Base-by-base conservation (phyloP, 2,888 invertebrate species). In the Pachliopta kotzebuea region DNA sequence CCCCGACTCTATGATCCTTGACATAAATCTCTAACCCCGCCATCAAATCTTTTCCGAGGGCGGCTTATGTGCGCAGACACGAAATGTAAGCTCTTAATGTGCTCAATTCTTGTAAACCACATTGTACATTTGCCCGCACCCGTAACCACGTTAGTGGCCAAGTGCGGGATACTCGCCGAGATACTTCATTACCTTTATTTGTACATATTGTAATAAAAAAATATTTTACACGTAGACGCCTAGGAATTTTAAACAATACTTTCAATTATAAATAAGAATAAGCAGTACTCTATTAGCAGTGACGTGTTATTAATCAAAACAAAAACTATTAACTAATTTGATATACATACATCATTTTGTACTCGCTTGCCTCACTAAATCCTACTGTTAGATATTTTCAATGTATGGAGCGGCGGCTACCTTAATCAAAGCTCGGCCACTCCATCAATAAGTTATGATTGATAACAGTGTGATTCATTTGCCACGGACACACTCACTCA, bases 11-110 rank as follows among this genome's bases (percentile, higher is more conserved):
- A 90, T 90, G 90, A 88, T 90, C 89, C 91, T 91, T 90, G 91
- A 91, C 91, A 90, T 89, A 88, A 91, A 90, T 90, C 90, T 89
- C 89, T 87, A 88, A 90, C 89, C 85, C 85, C 86, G 83, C 86
- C 89, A 86, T 90, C 90, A 90, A 90, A 90, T 91, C 90, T 90
- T 90, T 90, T 89, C 88, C 84, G 84, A 80, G 81, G 82, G 65
- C 80, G 84, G 88, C 90, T 90, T 88, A 87, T 83, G 81, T 81
- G 79, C 80, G 80, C 82, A 85, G 84, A 85, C 84, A 83, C 80
- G 85, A 83, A 83, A 83, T 81, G 81, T 85, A 83, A 81, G 83
- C 80, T 83, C 77, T 84, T 86, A 89, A 89, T 86, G 84, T 84
- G 81, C 80, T 81, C 80, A 78, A 83, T 81, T 82, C 81, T 74